Evolutionary conservation across 2,113 vertebrate genomes (phyloP), one percentile per base, ranked within the genome.

Genomic region (Antigone vipio): DNA sequence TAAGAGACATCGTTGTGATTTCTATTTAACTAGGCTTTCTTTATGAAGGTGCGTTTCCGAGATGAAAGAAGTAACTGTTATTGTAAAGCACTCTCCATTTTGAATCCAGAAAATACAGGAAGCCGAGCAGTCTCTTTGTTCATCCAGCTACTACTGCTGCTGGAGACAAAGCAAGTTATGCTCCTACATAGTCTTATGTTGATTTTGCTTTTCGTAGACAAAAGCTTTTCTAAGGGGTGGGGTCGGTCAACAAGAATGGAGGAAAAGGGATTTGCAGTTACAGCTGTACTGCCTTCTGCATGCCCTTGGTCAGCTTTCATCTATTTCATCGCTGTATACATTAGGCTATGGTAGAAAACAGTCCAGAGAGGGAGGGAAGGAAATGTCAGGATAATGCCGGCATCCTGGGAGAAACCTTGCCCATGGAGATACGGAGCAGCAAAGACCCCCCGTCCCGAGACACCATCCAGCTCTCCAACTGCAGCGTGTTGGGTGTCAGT

Each of bases 141-240:
- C 95, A 92, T 90, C 92, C 96, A 96, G 96, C 95, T 95, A 94
- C 76, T 93, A 85, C 93, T 91, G 93, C 85, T 95, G 94, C 79
- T 97, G 97, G 88, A 98, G 96, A 97, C 97, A 98, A 97, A 96
- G 91, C 4, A 67, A 86, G 58, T 82, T 91, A 62, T 67, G 84
- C 58, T 47, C 92, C 93, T 85, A 73, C 32, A 45, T 58, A 83
- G 85, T 20, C 89, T 87, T 68, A 44, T 47, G 95, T 96, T 97
- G 88, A 73, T 97, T 96, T 94, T 96, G 59, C 94, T 95, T 96
- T 94, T 89, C 87, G 94, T 90, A 93, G 69, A 94, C 94, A 97
- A 95, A 96, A 96, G 85, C 52, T 79, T 82, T 96, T 95, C 92
- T 85, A 64, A 68, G 78, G 91, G 92, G 92, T 91, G 78, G 91